Conservation (phyloP, 2,888 invertebrate genomes). For the Lordiphosa fenestrarum region DNA sequence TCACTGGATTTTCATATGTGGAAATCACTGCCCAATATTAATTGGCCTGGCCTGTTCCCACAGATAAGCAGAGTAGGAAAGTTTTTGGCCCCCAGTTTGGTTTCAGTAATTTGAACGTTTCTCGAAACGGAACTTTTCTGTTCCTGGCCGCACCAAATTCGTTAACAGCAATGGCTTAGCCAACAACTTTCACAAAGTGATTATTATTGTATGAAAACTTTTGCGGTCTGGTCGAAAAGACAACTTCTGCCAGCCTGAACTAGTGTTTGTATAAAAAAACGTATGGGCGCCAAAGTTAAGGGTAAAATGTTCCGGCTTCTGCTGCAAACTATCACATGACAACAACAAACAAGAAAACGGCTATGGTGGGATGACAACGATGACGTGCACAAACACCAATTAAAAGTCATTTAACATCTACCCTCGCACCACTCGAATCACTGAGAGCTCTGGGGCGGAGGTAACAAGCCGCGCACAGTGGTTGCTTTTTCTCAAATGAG, state of each 20-base stretch:
- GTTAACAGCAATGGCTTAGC: conserved; percentile 67
- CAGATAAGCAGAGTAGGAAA: conserved; percentile 29
- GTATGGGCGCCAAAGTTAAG: conserved; percentile 36
- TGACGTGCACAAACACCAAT: conserved; percentile 63
- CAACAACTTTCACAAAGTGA: conserved; percentile 68
- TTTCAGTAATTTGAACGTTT: conserved; percentile 40
- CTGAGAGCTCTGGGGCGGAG: neutral
- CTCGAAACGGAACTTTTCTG: conserved; percentile 43
- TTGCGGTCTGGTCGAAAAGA: conserved; percentile 40
- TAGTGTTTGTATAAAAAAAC: conserved; percentile 26
- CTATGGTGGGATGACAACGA: conserved; percentile 31
- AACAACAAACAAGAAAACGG: conserved; percentile 25
- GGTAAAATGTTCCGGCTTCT: conserved; percentile 25
- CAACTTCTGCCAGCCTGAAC: conserved; percentile 13
- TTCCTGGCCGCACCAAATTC: conserved; percentile 53
- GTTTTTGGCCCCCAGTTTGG: conserved; percentile 42
- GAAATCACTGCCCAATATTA: conserved; percentile 44
- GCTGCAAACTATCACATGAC: conserved; percentile 50
- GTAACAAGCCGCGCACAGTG: too few species aligned
- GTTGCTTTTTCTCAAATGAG: too few species aligned
- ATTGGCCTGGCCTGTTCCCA: conserved; percentile 46
- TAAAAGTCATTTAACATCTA: conserved; percentile 71
- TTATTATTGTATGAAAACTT: conserved; percentile 72
- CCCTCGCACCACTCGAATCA: conserved; percentile 8
- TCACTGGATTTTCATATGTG: conserved; percentile 20